These are phyloP conservation scores for Anseranas semipalmata DNA, from an alignment of 2,113 vertebrate genomes.

Conservation along the genomic window DNA sequence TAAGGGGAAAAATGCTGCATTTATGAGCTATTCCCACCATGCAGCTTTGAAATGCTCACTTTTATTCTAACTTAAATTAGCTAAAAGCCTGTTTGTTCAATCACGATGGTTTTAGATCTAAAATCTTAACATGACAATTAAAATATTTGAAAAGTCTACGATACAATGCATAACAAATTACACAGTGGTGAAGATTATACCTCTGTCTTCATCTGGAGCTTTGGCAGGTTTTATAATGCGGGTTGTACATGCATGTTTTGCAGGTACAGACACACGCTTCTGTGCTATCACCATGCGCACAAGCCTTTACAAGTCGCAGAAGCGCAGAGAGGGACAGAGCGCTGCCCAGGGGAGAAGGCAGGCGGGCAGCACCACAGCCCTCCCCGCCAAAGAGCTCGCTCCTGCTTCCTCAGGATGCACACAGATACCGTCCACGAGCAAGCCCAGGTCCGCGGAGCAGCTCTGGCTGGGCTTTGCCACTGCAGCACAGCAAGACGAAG, in stretches of 20 bases:
- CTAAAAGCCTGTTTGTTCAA: slow-evolving; percentile 42
- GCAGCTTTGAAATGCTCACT: slow-evolving; percentile 40
- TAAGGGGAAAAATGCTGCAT: slow-evolving; percentile 54
- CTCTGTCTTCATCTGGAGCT: neutral
- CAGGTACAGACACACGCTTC: neutral
- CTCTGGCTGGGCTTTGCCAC: neutral
- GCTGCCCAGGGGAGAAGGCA: neutral
- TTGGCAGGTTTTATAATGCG: neutral
- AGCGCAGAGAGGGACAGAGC: neutral
- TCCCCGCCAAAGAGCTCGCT: accelerated
- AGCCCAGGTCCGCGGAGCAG: neutral
- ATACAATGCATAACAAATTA: neutral
- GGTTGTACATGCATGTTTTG: neutral
- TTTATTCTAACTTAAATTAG: slow-evolving; percentile 54
- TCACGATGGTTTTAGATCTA: neutral
- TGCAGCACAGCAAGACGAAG: neutral
- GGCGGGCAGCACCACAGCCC: neutral
- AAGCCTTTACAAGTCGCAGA: neutral
- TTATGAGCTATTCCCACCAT: slow-evolving; percentile 38
- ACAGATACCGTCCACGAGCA: neutral
- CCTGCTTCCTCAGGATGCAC: accelerated
- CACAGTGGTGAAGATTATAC: neutral
- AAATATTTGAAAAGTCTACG: neutral
- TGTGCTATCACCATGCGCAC: neutral
- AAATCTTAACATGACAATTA: neutral